These are phyloP conservation scores for Uropsilus gracilis DNA, from an alignment of 2,113 vertebrate species.

Conservation along the genomic window DNA sequence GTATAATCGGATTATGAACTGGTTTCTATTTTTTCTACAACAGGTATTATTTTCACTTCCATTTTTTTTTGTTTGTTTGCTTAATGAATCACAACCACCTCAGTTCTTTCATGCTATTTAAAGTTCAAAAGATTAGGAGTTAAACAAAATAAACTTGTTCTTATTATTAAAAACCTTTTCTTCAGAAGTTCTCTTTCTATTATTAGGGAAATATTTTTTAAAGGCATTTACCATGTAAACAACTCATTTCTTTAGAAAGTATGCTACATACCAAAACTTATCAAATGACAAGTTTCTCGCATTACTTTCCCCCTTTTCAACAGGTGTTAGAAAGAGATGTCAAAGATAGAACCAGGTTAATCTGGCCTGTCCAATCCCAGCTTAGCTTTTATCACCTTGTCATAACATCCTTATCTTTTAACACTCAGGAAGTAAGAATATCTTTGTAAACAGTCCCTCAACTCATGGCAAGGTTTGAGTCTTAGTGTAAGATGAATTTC, in stretches of 20 bases:
- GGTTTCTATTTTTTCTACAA: not conserved
- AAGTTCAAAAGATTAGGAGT: not conserved
- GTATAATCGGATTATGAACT: not conserved
- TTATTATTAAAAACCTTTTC: constrained; percentile 24
- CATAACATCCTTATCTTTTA: constrained; percentile 44
- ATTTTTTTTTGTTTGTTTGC: not conserved
- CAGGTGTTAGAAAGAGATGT: constrained; percentile 32
- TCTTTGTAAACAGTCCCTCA: constrained; percentile 24
- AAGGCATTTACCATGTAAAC: constrained; percentile 6
- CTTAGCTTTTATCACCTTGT: constrained; percentile 28
- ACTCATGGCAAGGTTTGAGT: not conserved
- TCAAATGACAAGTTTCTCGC: constrained; percentile 6
- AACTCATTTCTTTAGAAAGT: constrained; percentile 16
- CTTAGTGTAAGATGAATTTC: constrained; percentile 7
- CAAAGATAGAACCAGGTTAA: constrained; percentile 19
- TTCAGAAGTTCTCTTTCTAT: not conserved
- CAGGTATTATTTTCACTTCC: not conserved
- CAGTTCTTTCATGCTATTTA: not conserved
- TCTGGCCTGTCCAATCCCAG: not conserved
- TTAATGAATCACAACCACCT: constrained; percentile 13
- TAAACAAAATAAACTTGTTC: constrained; percentile 44
- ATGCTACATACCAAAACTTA: constrained; percentile 25
- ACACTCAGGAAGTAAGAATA: constrained; percentile 20
- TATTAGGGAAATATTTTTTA: not conserved
- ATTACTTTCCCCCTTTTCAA: not conserved